Percentiles rank a stretch among this genome's conserved stretches.
Evolutionary conservation across 2,888 invertebrate species (phyloP).

Genomic region (Agrochola lychnidis): DNA sequence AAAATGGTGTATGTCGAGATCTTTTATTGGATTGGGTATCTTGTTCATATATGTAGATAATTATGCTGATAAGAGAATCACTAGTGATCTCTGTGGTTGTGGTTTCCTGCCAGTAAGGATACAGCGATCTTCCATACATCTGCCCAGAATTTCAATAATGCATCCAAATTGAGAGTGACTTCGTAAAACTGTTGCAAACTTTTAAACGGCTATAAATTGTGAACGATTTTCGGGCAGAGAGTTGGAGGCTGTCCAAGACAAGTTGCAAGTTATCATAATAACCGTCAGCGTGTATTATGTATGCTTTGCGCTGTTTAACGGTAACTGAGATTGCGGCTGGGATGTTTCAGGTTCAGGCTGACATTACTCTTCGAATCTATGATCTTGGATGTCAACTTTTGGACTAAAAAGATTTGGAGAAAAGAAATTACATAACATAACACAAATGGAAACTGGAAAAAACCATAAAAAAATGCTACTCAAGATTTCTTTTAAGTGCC

Average conservation of each 20-base stretch:
- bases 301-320: neutral
- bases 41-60: no score
- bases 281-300: conserved; percentile 23
- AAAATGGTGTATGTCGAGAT: no score
- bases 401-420: no score
- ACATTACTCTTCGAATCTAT: neutral
- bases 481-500: neutral
- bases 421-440: neutral
- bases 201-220: conserved; percentile 44
- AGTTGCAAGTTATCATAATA: conserved; percentile 48
- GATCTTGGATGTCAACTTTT: neutral
- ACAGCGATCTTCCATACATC: neutral
- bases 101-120: neutral
- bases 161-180: conserved; percentile 38
- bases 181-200: conserved; percentile 30
- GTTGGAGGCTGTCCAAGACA: conserved; percentile 48
- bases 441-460: neutral
- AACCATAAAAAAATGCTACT: neutral
- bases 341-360: neutral
- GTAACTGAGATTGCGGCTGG: neutral
- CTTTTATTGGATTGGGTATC: no score
- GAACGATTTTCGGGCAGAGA: conserved; percentile 16
- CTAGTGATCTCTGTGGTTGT: neutral
- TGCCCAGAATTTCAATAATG: conserved; percentile 24
- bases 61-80: neutral